phyloP scores from a whole-genome alignment of 2,888 invertebrate species.

The Vandiemenella viatica region DNA sequence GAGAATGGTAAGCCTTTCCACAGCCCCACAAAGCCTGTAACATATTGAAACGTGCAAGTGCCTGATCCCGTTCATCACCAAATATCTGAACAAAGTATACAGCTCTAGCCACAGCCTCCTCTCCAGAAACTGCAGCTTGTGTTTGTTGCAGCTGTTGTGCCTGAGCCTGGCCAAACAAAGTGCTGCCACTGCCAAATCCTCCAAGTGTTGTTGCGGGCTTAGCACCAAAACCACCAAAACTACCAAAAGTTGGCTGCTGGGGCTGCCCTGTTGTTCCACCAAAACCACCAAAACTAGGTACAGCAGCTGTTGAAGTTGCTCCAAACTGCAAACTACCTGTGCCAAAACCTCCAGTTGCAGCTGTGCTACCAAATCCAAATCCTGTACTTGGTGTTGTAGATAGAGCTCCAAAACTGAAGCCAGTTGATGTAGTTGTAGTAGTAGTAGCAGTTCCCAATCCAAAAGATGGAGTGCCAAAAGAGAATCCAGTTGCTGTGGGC shows the following conservation, averaged over 20 bases:
- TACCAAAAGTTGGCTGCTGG: conserved; percentile 23
- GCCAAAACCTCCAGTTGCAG: neutral
- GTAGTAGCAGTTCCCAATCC: neutral
- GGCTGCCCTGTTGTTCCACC: no score
- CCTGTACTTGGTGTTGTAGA: neutral
- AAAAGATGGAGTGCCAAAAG: neutral
- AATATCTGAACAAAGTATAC: conserved; percentile 70
- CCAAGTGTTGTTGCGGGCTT: conserved; percentile 13
- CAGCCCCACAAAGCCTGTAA: conserved; percentile 80
- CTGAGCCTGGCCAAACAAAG: conserved; percentile 20
- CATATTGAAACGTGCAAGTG: conserved; percentile 88
- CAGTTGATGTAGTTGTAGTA: neutral
- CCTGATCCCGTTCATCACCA: conserved; percentile 88
- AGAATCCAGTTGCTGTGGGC: neutral
- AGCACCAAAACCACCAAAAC: conserved; percentile 15
- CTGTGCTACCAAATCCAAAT: neutral
- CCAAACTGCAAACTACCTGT: neutral
- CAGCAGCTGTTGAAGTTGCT: neutral
- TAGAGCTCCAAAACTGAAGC: neutral
- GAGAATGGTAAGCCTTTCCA: conserved; percentile 64
- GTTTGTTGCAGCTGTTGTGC: conserved; percentile 35
- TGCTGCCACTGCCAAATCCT: conserved; percentile 29
- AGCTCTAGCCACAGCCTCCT: conserved; percentile 55
- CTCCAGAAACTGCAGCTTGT: conserved; percentile 22
- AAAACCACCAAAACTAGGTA: neutral